Percentiles rank a stretch among this genome's conserved stretches.
Evolutionary conservation across 53 echinoderm and acorn worm species (phyloP).

Genomic region (Echinometra lucunter): DNA sequence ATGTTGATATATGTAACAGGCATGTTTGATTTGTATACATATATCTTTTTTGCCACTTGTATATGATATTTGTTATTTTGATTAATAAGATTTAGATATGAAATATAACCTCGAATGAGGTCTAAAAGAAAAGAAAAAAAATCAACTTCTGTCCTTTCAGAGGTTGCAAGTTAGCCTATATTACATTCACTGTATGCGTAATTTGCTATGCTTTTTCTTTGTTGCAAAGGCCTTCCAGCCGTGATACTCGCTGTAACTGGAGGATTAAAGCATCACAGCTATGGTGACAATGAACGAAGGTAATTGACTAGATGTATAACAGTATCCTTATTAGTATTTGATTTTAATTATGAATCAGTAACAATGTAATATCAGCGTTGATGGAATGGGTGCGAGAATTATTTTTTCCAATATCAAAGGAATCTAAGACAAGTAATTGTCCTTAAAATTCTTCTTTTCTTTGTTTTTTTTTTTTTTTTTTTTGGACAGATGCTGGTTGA

Average conservation of each 20-base stretch:
- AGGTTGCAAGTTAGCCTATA: no score
- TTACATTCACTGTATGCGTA: background rate
- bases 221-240: background rate
- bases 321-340: background rate
- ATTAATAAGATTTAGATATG: no score
- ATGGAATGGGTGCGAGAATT: background rate
- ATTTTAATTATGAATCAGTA: background rate
- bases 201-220: background rate
- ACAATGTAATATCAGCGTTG: background rate
- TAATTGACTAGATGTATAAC: background rate
- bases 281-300: conserved; percentile 21
- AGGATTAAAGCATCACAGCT: background rate
- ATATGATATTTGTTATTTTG: no score
- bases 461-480: background rate
- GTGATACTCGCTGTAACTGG: background rate
- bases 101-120: no score
- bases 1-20: no score
- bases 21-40: no score
- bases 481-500: conserved; percentile 5
- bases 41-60: no score
- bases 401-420: no score
- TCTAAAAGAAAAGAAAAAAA: no score
- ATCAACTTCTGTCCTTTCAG: no score
- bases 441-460: background rate
- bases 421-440: background rate